These are phyloP conservation scores for Cyanistes caeruleus DNA, from an alignment of 2,113 vertebrate genomes.

Conservation along the genomic window DNA sequence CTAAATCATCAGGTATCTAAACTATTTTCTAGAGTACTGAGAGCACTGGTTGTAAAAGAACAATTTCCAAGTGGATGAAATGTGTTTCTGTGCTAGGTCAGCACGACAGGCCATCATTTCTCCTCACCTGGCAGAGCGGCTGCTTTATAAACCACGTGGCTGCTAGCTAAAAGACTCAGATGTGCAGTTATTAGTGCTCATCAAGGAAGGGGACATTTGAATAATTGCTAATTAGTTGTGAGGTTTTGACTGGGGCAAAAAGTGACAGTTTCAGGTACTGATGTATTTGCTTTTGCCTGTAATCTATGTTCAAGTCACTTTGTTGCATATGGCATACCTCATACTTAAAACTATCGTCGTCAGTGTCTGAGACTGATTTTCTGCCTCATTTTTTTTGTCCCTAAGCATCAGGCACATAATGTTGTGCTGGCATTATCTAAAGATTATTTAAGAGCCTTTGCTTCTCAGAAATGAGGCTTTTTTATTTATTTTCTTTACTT, in stretches of 20 bases:
- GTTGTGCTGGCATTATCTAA: not conserved
- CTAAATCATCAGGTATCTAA: not conserved
- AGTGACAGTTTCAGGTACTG: not conserved
- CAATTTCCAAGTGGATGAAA: not conserved
- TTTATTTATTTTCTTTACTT: not conserved
- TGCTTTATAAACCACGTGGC: not conserved
- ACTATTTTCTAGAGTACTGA: not conserved
- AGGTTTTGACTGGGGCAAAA: not conserved
- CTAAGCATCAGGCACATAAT: not conserved
- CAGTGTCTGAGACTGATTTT: not conserved
- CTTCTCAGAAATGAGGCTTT: not conserved
- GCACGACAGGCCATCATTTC: not conserved
- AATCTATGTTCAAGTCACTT: not conserved
- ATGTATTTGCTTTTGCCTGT: not conserved
- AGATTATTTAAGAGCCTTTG: not conserved
- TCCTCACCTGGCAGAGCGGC: not conserved
- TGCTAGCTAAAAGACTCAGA: not conserved
- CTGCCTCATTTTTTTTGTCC: not conserved
- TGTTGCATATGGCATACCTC: not conserved
- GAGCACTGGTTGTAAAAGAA: not conserved
- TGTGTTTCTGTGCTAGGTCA: constrained; percentile 11
- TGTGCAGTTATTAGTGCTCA: not conserved
- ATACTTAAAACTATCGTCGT: not conserved
- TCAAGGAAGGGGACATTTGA: not conserved
- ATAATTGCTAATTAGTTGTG: not conserved